These are phyloP conservation scores for Erebia epiphron DNA, from an alignment of 2,888 invertebrate species.

Conservation along the genomic window DNA sequence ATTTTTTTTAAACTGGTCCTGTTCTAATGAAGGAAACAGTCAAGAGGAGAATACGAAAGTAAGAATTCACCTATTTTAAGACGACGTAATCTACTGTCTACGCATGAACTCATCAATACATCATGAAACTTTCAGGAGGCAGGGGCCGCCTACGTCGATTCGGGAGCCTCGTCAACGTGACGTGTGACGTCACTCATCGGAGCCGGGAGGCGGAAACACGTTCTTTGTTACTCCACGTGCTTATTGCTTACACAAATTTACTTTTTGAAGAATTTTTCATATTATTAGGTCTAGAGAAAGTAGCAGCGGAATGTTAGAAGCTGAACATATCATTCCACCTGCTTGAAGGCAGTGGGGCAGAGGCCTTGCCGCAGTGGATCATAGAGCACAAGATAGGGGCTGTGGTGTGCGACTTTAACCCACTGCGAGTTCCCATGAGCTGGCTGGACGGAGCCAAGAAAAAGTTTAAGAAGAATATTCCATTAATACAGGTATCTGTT, in stretches of 20 bases:
- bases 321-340: conserved; percentile 91
- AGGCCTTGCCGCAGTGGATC: conserved; percentile 87
- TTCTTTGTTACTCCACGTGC: neutral
- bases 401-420: conserved; percentile 93
- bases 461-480: conserved; percentile 86
- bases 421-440: conserved; percentile 86
- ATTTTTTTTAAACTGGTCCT: no score
- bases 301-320: conserved; percentile 87
- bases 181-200: neutral
- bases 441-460: conserved; percentile 89
- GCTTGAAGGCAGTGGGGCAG: conserved; percentile 87
- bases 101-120: neutral
- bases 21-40: no score
- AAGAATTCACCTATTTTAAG: no score
- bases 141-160: neutral
- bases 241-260: neutral
- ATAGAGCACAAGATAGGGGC: conserved; percentile 88
- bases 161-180: neutral
- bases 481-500: conserved; percentile 91
- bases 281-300: conserved; percentile 86
- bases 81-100: neutral
- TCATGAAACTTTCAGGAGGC: neutral
- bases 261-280: neutral
- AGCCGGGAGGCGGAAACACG: neutral
- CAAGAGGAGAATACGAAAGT: no score